Percentiles rank a stretch among this genome's conserved stretches.
Evolutionary conservation across 2,797 vertebrate genomes (phyloP).

Genomic region (Lithobates sylvaticus): DNA sequence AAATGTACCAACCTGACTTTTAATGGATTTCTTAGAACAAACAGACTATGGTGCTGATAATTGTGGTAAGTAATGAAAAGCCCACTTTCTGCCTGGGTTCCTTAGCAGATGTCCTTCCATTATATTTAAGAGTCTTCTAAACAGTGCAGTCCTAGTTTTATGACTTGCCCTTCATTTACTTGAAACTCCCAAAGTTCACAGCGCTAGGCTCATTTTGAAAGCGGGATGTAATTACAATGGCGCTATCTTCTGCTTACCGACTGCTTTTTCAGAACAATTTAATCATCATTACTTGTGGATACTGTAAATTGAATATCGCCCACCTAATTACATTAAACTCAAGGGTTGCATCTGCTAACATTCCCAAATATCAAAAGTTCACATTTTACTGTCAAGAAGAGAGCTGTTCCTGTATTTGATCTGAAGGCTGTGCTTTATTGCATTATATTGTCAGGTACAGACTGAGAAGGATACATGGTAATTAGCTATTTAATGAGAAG

Average conservation of each 20-base stretch:
- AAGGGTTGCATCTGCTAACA: constrained; percentile 77
- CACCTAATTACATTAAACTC: constrained; percentile 83
- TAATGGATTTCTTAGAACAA: constrained; percentile 52
- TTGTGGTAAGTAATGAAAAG: constrained; percentile 74
- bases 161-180: constrained; percentile 84
- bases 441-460: constrained; percentile 75
- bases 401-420: constrained; percentile 78
- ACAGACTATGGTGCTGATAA: constrained; percentile 70
- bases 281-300: constrained; percentile 86
- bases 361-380: constrained; percentile 80
- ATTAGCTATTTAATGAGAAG: constrained; percentile 81
- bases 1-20: constrained; percentile 23
- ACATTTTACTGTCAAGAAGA: constrained; percentile 78
- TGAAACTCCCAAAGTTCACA: constrained; percentile 80
- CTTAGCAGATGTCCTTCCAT: constrained; percentile 67
- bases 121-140: constrained; percentile 76
- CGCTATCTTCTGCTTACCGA: constrained; percentile 84
- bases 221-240: constrained; percentile 82
- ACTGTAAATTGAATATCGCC: constrained; percentile 86
- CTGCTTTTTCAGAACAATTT: constrained; percentile 81
- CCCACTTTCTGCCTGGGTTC: constrained; percentile 64
- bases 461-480: constrained; percentile 76
- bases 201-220: constrained; percentile 77
- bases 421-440: constrained; percentile 74
- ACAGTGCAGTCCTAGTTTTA: constrained; percentile 75